phyloP scores from a whole-genome alignment of 2,797 vertebrate species.

The Acipenser oxyrinchus region DNA sequence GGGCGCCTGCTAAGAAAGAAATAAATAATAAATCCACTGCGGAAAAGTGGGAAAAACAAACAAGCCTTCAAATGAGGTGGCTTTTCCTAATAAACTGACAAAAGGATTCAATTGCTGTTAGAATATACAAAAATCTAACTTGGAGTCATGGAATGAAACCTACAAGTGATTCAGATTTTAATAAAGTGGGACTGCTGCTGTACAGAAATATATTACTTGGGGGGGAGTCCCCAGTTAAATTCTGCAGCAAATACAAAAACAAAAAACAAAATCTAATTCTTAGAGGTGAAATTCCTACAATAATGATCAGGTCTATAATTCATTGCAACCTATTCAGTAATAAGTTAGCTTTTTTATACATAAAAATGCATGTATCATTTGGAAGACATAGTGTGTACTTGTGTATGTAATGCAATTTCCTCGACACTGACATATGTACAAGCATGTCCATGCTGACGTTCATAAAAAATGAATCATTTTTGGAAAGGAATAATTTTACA shows the following conservation, averaged over 20 bases:
- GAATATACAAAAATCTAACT: no score
- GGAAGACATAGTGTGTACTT: constrained; percentile 32
- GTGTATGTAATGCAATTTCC: constrained; percentile 47
- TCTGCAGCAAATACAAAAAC: constrained; percentile 5
- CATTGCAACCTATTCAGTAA: constrained; percentile 34
- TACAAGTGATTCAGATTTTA: no score
- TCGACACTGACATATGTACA: constrained; percentile 47
- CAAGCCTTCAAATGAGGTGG: no score
- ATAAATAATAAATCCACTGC: no score
- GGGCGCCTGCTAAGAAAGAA: no score
- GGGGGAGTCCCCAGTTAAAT: constrained; percentile 34
- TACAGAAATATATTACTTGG: constrained; percentile 39
- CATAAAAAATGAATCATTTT: constrained; percentile 51
- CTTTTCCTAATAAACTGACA: no score
- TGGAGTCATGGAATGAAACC: no score
- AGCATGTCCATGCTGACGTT: constrained; percentile 43
- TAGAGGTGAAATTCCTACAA: constrained; percentile 45
- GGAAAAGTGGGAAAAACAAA: no score
- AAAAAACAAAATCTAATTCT: constrained; percentile 32
- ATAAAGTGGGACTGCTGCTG: constrained; percentile 23
- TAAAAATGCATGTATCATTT: constrained; percentile 26
- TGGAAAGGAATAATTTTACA: constrained; percentile 40
- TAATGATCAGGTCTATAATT: constrained; percentile 29
- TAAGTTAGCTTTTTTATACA: constrained; percentile 30
- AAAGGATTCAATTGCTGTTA: no score